Percentiles rank a stretch among this genome's conserved stretches.
phyloP scores from a whole-genome alignment of 2,113 vertebrate genomes.

The Tretioscincus oriximinensis region DNA sequence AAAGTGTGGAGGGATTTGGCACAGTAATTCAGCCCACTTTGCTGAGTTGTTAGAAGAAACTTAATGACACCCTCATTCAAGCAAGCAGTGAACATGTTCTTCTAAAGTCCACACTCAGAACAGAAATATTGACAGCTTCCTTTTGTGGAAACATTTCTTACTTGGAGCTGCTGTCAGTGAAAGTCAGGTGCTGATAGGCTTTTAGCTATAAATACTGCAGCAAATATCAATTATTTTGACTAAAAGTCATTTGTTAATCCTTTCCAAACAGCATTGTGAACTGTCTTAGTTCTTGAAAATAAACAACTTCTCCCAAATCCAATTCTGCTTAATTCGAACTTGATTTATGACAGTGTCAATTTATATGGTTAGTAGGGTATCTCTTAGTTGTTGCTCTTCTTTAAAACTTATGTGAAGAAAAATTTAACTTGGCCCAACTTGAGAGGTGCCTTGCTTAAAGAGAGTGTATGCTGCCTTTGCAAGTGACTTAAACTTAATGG shows the following conservation, averaged over 20 bases:
- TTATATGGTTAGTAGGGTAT: neutral
- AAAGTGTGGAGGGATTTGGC: conserved; percentile 54
- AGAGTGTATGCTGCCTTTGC: too few relatives aligned
- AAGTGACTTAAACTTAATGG: neutral
- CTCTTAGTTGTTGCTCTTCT: conserved; percentile 9
- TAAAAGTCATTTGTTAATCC: conserved; percentile 25
- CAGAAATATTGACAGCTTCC: neutral
- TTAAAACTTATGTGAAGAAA: neutral
- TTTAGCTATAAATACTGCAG: neutral
- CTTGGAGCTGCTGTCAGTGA: neutral
- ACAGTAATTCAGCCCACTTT: conserved; percentile 45
- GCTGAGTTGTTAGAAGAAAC: conserved; percentile 34
- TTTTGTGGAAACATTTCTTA: conserved; percentile 1
- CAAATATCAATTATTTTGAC: conserved; percentile 34
- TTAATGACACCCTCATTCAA: conserved; percentile 33
- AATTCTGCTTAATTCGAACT: conserved; percentile 6
- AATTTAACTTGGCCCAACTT: too few relatives aligned
- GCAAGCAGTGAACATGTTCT: conserved; percentile 41
- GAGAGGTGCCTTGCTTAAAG: too few relatives aligned
- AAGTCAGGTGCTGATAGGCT: conserved; percentile 36
- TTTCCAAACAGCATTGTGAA: neutral
- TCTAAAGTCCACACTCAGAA: conserved; percentile 7
- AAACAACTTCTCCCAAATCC: neutral
- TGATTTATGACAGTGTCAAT: conserved; percentile 4
- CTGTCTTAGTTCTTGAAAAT: neutral